These are phyloP conservation scores for Sinosuthora webbiana DNA, from an alignment of 2,113 vertebrate species.

Conservation along the genomic window DNA sequence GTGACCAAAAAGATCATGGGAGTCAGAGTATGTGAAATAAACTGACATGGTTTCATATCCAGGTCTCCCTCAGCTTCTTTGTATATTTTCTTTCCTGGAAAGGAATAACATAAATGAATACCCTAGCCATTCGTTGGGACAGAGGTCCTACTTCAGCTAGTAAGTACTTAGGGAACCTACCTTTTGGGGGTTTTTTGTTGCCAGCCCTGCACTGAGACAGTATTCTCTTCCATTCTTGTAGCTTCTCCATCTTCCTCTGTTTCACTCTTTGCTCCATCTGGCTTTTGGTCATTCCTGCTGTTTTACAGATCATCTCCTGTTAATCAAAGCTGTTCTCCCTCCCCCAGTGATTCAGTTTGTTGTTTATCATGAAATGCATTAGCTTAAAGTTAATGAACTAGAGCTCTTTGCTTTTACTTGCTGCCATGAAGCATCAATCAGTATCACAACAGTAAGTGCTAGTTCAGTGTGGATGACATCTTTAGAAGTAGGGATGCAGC, in stretches of 20 bases:
- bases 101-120: background rate
- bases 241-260: background rate
- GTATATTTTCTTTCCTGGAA: background rate
- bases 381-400: slow-evolving; percentile 38
- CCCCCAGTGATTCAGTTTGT: background rate
- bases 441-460: slow-evolving; percentile 22
- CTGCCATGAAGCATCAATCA: slow-evolving; percentile 40
- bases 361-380: background rate
- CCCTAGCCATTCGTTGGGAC: background rate
- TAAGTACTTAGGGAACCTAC: background rate
- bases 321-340: slow-evolving; percentile 4
- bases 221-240: background rate
- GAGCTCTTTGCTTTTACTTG: slow-evolving; percentile 5
- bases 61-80: background rate
- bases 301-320: background rate
- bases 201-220: background rate
- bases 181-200: background rate
- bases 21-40: background rate
- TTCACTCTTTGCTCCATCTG: background rate
- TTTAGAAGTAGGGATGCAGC: slow-evolving; percentile 9
- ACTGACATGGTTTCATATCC: background rate
- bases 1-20: background rate
- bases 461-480: slow-evolving; percentile 37
- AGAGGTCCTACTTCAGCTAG: background rate
- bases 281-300: background rate